These are phyloP conservation scores for Heterochromis multidens DNA, from an alignment of 2,113 vertebrate genomes.

Conservation along the genomic window DNA sequence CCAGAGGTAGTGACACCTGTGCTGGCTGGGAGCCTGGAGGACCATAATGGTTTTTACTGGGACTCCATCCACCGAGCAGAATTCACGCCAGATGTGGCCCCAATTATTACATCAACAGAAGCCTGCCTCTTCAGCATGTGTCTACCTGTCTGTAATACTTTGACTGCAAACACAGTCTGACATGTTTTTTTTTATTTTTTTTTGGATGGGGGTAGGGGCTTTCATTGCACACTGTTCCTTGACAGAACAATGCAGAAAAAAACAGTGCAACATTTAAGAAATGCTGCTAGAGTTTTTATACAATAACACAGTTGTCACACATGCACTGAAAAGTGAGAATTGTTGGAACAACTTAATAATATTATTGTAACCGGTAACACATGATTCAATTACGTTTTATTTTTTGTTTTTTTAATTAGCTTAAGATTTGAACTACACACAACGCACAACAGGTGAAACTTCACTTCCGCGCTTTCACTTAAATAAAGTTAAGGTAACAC, in stretches of 20 bases:
- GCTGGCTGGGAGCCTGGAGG: slow-evolving; percentile 39
- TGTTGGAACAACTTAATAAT: too few relatives aligned
- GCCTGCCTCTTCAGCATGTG: not conserved
- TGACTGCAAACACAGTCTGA: not conserved
- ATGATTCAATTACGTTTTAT: too few relatives aligned
- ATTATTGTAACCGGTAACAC: too few relatives aligned
- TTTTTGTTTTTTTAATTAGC: not conserved
- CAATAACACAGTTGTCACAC: too few relatives aligned
- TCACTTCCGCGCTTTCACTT: too few relatives aligned
- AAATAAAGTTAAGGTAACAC: too few relatives aligned
- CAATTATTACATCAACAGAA: slow-evolving; percentile 21
- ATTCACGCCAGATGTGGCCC: slow-evolving; percentile 41
- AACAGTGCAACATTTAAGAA: too few relatives aligned
- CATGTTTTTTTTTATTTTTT: not conserved
- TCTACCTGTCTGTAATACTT: not conserved
- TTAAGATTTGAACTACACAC: not conserved
- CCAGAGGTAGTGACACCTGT: slow-evolving; percentile 54
- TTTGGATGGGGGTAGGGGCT: not conserved
- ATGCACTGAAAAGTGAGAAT: too few relatives aligned
- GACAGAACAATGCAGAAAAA: too few relatives aligned
- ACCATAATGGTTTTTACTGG: slow-evolving; percentile 26
- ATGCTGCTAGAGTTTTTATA: too few relatives aligned
- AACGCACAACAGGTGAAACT: too few relatives aligned
- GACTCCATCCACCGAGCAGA: slow-evolving; percentile 4
- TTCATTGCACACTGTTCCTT: too few relatives aligned